Base-by-base conservation (phyloP, 2,888 invertebrate genomes). In the Chloromyia formosa region DNA sequence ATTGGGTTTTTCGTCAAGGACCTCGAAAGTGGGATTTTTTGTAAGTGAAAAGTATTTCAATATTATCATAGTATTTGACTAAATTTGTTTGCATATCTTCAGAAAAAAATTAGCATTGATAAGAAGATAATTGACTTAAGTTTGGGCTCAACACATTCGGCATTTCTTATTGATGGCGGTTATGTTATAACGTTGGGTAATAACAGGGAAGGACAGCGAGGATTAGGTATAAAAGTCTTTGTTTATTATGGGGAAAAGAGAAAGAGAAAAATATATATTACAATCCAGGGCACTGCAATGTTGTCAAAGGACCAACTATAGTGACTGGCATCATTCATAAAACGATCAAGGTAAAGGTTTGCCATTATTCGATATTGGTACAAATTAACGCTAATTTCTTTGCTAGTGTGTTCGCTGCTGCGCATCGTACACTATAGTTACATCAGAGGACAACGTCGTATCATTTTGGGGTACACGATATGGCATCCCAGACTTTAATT, bases 401-500 rank as follows among this genome's bases (percentile, higher is more conserved):
- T 77, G 73, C 79, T 81, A 92, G 91, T 88, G 87, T 81, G 87
- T 90, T 10, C 86, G 88, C 77, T 91, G 91, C 82, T 91, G 90
- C 14, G 88, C 89, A 27, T 88, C 89, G 22, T 92, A 89, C 81
- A 90, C 91, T 0, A 85, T 91, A n/a, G 89, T 89, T 9, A 88
- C 88, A 2, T 91, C 91, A 0, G 85, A 88, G 54, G 89, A 91
- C 77, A 91, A 92, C 81, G 88, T 90, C 23, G 84, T 93, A 9
- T 89, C 90, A 78, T 89, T 92, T 80, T 93, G 92, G 92, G 93
- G 93, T 20, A 88, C 88, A 4, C 83, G 86, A 16, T 86, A 86
- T 79, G 86, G 85, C 12, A 80, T 84, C 73, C 83, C 83, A 0
- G 85, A 80, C 72, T 75, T 75, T 16, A 77, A 77, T 69, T 74